Evolutionary conservation across 2,888 invertebrate genomes (phyloP), one percentile per base, ranked within the genome.

Genomic region (Mesorhabditis spiculigera): DNA sequence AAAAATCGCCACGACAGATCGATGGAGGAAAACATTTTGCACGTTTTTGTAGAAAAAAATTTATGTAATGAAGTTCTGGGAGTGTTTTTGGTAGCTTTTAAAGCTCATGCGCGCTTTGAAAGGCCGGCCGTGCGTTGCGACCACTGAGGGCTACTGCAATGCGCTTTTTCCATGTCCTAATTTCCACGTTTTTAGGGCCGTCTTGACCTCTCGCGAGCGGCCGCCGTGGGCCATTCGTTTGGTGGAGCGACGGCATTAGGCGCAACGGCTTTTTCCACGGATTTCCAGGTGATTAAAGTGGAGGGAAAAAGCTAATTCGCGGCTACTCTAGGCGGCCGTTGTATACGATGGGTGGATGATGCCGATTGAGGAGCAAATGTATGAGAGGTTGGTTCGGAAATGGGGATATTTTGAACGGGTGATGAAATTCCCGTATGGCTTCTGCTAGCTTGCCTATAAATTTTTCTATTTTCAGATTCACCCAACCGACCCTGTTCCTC

Each of bases 141-240:
- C 28, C 63, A 63, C 43, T 5, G 5, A 62, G 41, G 42, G 5
- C 42, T 41, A 41, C 41, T 62, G 5, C 4, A 62, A 42, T 13
- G 10, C 42, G 5, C 4, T 5, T 5, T 5, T 62, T 62, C 42
- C 43, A 10, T 45, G 43, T 42, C 16, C 73, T 58, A 69, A 63
- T 62, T 10, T 28, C 5, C 42, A 28, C 61, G 4, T 28, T 71
- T 67, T 43, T 41, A 80, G 80, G 68, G 68, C 42, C 74, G 81
- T 28, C 71, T 84, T 28, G 77, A 78, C 65, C 72, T 85, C 50
- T 65, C 72, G 8, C 73, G 75, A 44, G 76, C 80, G 4, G 86
- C 88, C 2, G 87, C 90, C 73, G 88, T 89, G 78, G 91, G 91
- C 4, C 91, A 91, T 85, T 91, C 91, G 0, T 91, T 91, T 86